phyloP scores from a whole-genome alignment of 2,797 vertebrate genomes.

The Aplochiton taeniatus region DNA sequence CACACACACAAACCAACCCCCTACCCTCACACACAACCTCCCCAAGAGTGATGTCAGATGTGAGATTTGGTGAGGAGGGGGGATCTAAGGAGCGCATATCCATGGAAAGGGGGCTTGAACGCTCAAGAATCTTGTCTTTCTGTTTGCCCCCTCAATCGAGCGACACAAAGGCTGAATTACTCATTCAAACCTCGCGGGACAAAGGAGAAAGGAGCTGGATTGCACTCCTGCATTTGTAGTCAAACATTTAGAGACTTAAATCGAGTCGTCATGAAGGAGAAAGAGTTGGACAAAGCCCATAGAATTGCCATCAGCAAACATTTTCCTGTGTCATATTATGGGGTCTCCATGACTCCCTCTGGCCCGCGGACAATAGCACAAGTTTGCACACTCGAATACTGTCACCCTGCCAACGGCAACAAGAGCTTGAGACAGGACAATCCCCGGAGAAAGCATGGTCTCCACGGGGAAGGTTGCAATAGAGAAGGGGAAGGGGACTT shows the following conservation, averaged over 20 bases:
- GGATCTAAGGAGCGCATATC: constrained; percentile 93
- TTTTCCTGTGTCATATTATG: constrained; percentile 99
- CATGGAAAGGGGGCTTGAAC: constrained; percentile 98
- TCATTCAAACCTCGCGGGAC: constrained; percentile 97
- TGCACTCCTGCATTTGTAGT: constrained; percentile 99
- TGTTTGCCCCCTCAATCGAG: constrained; percentile 99
- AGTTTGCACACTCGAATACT: constrained; percentile 99
- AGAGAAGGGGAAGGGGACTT: constrained; percentile 82
- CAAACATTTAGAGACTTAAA: constrained; percentile 99
- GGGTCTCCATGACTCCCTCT: constrained; percentile 99
- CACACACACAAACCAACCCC: constrained; percentile 3
- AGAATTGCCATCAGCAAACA: constrained; percentile 99
- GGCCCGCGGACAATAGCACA: constrained; percentile 98
- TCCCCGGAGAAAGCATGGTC: constrained; percentile 87
- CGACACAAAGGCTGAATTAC: constrained; percentile 99
- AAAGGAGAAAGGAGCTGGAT: constrained; percentile 97
- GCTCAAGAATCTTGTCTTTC: constrained; percentile 99
- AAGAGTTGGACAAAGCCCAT: constrained; percentile 99
- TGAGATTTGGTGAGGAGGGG: constrained; percentile 75
- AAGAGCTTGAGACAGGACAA: constrained; percentile 95
- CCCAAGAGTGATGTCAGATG: constrained; percentile 85
- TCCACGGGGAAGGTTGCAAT: constrained; percentile 88
- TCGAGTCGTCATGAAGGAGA: constrained; percentile 99
- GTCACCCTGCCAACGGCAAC: constrained; percentile 99
- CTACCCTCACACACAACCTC: constrained; percentile 38